phyloP scores from a whole-genome alignment of 2,113 vertebrate species.

The Bettongia penicillata region DNA sequence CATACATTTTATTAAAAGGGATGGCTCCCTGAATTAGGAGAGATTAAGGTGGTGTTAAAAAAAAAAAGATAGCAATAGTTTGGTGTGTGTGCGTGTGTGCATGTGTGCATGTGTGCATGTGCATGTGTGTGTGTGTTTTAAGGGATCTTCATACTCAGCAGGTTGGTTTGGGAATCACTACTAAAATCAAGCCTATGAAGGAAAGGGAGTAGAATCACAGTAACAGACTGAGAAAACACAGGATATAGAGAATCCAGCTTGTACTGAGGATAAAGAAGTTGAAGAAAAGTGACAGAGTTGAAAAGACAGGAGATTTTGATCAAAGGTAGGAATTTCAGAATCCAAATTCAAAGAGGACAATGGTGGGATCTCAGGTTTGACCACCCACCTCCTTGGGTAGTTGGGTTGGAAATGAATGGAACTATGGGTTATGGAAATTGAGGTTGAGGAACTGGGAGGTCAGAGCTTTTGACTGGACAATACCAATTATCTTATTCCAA shows the following conservation, averaged over 20 bases:
- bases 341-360: not conserved
- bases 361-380: not conserved
- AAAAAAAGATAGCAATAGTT: no score
- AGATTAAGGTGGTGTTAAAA: not conserved
- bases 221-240: no score
- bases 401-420: not conserved
- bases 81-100: no score
- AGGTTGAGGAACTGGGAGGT: not conserved
- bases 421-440: not conserved
- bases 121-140: not conserved
- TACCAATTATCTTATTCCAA: not conserved
- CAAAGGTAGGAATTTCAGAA: no score
- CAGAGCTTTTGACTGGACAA: not conserved
- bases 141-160: no score
- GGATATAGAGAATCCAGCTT: not conserved
- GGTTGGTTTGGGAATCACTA: no score
- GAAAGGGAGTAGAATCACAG: not conserved
- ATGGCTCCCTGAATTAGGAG: not conserved
- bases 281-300: not conserved
- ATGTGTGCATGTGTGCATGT: no score
- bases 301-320: not conserved
- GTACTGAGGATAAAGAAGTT: not conserved
- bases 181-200: not conserved
- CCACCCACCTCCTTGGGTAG: not conserved
- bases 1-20: not conserved